Evolutionary conservation across 2,113 vertebrate species (phyloP).

Genomic region (Manacus vitellinus): DNA sequence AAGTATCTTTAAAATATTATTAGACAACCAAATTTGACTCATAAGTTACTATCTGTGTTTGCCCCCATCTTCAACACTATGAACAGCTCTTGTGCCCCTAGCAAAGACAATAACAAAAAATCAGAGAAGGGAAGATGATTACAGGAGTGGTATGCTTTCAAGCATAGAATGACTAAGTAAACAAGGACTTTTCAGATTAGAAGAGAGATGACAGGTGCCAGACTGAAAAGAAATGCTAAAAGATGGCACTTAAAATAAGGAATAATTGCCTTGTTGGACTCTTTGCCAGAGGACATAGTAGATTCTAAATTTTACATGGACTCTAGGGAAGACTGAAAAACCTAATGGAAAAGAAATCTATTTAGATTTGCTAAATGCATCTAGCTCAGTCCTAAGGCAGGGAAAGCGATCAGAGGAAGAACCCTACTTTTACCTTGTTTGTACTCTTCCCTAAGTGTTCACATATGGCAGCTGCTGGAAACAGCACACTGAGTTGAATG

Average conservation of each 20-base stretch:
- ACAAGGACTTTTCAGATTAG: background rate
- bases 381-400: background rate
- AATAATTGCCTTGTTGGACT: background rate
- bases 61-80: background rate
- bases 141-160: background rate
- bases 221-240: background rate
- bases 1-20: background rate
- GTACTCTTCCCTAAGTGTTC: background rate
- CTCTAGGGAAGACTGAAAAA: background rate
- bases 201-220: background rate
- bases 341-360: slow-evolving; percentile 23
- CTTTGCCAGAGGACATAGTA: slow-evolving; percentile 9
- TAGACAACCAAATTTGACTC: background rate
- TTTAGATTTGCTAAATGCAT: slow-evolving; percentile 43
- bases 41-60: background rate
- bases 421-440: background rate
- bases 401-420: background rate
- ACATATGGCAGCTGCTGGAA: background rate
- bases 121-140: background rate
- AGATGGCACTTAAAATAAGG: background rate
- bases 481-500: background rate
- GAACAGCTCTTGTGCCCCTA: background rate
- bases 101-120: background rate
- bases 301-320: slow-evolving; percentile 36
- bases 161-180: background rate